Percentiles rank a stretch among this genome's conserved stretches.
Evolutionary conservation across 1,140 invertebrate species (phyloP).

Genomic region (Leptopilina clavipes): DNA sequence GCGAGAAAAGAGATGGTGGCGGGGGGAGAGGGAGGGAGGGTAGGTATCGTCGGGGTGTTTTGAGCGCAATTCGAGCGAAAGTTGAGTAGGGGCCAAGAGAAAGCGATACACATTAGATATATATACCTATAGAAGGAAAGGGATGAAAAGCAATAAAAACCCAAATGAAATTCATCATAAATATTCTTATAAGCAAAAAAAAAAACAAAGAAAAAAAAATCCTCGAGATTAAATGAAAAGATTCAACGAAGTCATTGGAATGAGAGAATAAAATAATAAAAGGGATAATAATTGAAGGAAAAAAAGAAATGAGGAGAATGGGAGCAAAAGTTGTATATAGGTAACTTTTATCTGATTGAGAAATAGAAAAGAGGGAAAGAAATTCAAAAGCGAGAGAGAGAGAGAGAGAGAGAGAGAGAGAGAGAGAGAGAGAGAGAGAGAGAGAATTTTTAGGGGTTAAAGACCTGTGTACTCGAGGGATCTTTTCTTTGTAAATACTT

Average conservation of each 20-base stretch:
- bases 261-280: too few relatives aligned
- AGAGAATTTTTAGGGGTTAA: neutral
- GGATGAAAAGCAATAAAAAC: neutral
- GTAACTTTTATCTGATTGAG: neutral
- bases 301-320: neutral
- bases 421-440: neutral
- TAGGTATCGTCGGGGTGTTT: constrained; percentile 51
- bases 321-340: neutral
- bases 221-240: too few relatives aligned
- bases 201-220: too few relatives aligned
- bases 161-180: neutral
- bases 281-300: constrained; percentile 25
- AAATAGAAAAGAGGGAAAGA: neutral
- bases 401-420: neutral
- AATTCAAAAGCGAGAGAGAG: neutral
- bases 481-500: neutral
- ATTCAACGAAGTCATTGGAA: too few relatives aligned
- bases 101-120: constrained; percentile 38
- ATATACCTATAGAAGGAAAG: constrained; percentile 2
- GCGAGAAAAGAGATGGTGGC: constrained; percentile 42
- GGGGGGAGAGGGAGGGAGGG: constrained; percentile 39
- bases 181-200: too few relatives aligned
- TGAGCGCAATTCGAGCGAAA: constrained; percentile 41
- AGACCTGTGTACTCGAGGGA: neutral
- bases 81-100: constrained; percentile 37